A percentile compares a stretch with the other conserved stretches of the same genome.
Evolutionary conservation across 2,888 invertebrate species (phyloP).

Genomic region (Gryllus longicercus): DNA sequence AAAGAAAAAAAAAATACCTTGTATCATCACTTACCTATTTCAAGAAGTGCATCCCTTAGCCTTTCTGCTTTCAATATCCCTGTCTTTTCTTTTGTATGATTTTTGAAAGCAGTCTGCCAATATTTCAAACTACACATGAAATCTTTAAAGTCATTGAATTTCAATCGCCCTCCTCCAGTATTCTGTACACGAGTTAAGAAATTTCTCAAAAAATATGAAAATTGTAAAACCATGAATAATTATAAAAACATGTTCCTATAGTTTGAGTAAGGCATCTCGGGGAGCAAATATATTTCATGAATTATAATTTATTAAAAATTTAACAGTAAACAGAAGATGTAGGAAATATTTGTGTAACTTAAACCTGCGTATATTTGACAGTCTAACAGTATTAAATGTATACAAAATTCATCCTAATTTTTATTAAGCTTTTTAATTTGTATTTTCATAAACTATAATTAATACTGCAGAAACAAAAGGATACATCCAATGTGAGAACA

Average conservation of each 20-base stretch:
- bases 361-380: too few species aligned
- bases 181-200: slow-evolving; percentile 50
- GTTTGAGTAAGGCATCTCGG: too few species aligned
- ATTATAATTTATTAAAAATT: too few species aligned
- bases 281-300: too few species aligned
- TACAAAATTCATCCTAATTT: too few species aligned
- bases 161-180: slow-evolving; percentile 74
- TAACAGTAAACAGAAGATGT: too few species aligned
- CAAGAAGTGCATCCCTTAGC: slow-evolving; percentile 74
- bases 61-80: slow-evolving; percentile 85
- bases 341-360: too few species aligned
- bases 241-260: too few species aligned
- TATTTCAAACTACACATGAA: slow-evolving; percentile 86
- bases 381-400: too few species aligned
- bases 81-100: slow-evolving; percentile 85
- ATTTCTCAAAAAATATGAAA: neutral
- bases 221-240: too few species aligned
- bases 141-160: slow-evolving; percentile 83
- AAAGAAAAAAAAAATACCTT: neutral
- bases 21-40: slow-evolving; percentile 60
- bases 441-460: too few species aligned
- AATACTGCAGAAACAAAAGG: slow-evolving; percentile 46
- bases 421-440: too few species aligned
- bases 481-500: slow-evolving; percentile 83
- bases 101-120: slow-evolving; percentile 88